phyloP scores from a whole-genome alignment of 2,888 invertebrate genomes.

The Brachylomia viminalis region DNA sequence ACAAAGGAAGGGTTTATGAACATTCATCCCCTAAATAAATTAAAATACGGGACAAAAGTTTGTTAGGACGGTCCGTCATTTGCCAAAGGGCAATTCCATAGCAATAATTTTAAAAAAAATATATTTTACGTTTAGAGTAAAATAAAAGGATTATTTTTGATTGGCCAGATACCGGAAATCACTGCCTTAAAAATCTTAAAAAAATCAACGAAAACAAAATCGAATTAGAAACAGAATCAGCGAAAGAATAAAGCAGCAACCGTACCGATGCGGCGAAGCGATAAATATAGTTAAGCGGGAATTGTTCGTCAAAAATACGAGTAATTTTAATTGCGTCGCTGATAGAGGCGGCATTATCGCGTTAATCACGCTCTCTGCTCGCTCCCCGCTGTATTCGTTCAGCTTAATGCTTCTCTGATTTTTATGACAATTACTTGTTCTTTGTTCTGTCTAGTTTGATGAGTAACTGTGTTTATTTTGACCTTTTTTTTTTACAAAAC shows the following conservation, averaged over 20 bases:
- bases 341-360: conserved; percentile 77
- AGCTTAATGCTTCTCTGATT: conserved; percentile 67
- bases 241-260: conserved; percentile 58
- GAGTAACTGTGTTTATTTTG: conserved; percentile 43
- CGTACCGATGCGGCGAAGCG: conserved; percentile 70
- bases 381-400: conserved; percentile 54
- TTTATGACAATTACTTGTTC: conserved; percentile 68
- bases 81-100: no score
- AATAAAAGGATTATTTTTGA: no score
- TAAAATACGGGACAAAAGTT: no score
- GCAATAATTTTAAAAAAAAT: not conserved
- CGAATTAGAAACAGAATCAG: conserved; percentile 45
- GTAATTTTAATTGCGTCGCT: conserved; percentile 83
- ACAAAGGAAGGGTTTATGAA: no score
- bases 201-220: conserved; percentile 43
- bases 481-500: not conserved
- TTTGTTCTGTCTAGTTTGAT: conserved; percentile 57
- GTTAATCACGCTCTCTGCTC: conserved; percentile 75
- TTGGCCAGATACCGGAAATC: not conserved
- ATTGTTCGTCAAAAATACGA: conserved; percentile 81
- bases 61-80: no score
- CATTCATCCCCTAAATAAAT: no score
- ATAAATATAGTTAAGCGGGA: conserved; percentile 77
- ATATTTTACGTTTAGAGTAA: not conserved
- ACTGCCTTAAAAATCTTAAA: not conserved